These are phyloP conservation scores for Patiria pectinifera DNA, from an alignment of 53 echinoderm and acorn worm genomes.

Conservation along the genomic window DNA sequence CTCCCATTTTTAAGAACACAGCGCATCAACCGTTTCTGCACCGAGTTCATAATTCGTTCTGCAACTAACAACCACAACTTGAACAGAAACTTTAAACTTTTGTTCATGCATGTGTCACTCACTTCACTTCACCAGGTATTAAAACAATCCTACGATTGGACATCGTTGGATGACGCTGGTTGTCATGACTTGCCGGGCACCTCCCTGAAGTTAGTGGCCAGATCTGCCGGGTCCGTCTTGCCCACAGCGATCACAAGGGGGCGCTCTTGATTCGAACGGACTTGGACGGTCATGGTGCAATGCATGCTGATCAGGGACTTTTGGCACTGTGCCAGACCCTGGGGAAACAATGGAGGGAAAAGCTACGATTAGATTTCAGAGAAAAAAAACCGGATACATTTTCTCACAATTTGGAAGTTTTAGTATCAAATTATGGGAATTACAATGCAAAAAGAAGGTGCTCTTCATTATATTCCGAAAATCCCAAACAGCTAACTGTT, in stretches of 20 bases:
- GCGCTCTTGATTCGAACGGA: conserved; percentile 59
- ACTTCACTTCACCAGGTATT: not conserved
- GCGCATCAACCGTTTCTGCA: too few species aligned
- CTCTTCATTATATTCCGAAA: too few species aligned
- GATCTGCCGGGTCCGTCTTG: conserved; percentile 34
- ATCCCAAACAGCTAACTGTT: not conserved
- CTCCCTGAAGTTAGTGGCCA: conserved; percentile 42
- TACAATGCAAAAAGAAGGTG: too few species aligned
- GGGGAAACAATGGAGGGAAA: not conserved
- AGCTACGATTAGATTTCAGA: not conserved
- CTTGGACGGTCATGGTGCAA: conserved; percentile 79
- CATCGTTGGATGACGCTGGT: not conserved
- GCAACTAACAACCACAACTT: too few species aligned
- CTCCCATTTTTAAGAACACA: too few species aligned
- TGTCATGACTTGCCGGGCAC: conserved; percentile 13
- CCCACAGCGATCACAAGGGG: conserved; percentile 72
- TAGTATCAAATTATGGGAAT: too few species aligned
- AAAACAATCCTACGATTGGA: too few species aligned
- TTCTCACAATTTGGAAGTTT: not conserved
- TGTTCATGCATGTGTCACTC: not conserved
- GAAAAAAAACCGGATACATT: not conserved
- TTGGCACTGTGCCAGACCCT: conserved; percentile 84
- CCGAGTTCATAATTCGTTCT: too few species aligned
- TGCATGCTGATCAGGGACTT: conserved; percentile 79
- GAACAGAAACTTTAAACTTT: too few species aligned